Base-by-base conservation (phyloP, 1,140 invertebrate genomes). In the Pectinophora gossypiella region DNA sequence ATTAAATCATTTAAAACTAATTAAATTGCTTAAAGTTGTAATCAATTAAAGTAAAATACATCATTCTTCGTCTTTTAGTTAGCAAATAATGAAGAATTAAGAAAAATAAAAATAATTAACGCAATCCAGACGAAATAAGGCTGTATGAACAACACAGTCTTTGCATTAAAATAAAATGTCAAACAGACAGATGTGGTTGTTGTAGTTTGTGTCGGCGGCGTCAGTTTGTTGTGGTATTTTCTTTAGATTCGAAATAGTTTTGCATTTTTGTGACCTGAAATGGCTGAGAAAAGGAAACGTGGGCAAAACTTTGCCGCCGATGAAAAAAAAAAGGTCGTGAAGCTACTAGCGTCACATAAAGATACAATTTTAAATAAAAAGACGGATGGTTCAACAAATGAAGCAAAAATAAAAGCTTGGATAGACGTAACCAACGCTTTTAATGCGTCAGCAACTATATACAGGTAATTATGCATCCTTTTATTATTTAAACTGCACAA, bases 361-460 rank as follows among this genome's bases (percentile, higher is more conserved):
- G 45, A 55, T n/a, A 49, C 53, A 16, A 60, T 60, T 44, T 45
- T 60, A 27, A 60, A 55, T 19, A 60, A 55, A 48, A 51, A 50
- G 27, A 55, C 58, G 5, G 58, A 60, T 49, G 48, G 52, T 1
- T 3, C 48, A 1, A 44, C 49, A 36, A 60, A 60, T 22, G 53
- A 60, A 19, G 58, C 52, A 0, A 55, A 60, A 49, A 23, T 1
- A n/a, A 21, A 19, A 16, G 52, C 58, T 15, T 60, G 52, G 53
- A 45, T 45, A 22, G 3, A 10, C 1, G 9, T 60, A 3, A 55
- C 58, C 5, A 44, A 42, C 10, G 13, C 21, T 23, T 55, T 55
- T 38, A 60, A 60, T 20, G n/a, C 27, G 2, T 22, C 27, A 13
- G 32, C 32, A 20, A 51, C 38, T 21, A 10, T 27, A 12, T 45